phyloP scores from a whole-genome alignment of 2,797 vertebrate genomes.

The Pristis pectinata region DNA sequence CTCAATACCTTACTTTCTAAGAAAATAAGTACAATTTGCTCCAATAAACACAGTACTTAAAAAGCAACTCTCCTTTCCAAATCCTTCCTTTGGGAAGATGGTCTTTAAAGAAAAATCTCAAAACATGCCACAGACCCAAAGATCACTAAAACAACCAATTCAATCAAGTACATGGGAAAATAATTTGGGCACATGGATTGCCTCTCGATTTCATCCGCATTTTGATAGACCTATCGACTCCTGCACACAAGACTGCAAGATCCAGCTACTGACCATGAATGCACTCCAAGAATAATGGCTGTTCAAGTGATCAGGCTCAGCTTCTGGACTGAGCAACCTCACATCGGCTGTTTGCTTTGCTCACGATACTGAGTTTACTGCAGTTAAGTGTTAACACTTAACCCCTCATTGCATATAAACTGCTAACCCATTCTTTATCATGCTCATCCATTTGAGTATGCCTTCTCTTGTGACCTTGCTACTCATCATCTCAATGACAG shows the following conservation, averaged over 20 bases:
- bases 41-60: not conserved
- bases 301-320: no score
- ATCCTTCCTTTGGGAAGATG: not conserved
- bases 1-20: not conserved
- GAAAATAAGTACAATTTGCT: not conserved
- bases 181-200: not conserved
- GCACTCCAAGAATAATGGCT: not conserved
- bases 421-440: no score
- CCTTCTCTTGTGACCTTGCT: no score
- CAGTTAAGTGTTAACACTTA: no score
- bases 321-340: no score
- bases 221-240: not conserved
- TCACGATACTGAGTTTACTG: no score
- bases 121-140: not conserved
- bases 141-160: not conserved
- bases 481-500: no score
- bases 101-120: not conserved
- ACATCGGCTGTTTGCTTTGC: no score
- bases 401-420: no score
- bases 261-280: not conserved
- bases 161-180: not conserved
- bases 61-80: not conserved
- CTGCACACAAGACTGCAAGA: not conserved
- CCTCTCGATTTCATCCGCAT: not conserved
- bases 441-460: no score